Evolutionary conservation across 2,113 vertebrate genomes (phyloP).

Genomic region (Anolis sagrei): DNA sequence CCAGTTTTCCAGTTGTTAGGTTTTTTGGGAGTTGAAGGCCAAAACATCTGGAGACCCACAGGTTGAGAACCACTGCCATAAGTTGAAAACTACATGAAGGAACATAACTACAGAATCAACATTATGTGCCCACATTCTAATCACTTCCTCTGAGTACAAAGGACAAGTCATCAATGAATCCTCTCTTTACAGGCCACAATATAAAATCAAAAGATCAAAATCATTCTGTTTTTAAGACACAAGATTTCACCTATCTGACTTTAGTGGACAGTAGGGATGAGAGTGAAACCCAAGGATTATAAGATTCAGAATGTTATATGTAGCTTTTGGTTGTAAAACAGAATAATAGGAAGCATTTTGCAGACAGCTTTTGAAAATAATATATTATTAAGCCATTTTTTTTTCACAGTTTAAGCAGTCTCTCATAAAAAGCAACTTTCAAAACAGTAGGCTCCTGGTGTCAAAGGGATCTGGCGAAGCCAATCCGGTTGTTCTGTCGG

Average conservation of each 20-base stretch:
- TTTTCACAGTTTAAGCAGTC: not conserved
- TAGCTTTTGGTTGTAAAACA: not conserved
- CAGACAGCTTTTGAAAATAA: constrained; percentile 13
- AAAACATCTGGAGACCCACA: too few relatives aligned
- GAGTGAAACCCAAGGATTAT: not conserved
- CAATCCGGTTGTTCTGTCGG: constrained; percentile 90
- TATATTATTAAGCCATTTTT: not conserved
- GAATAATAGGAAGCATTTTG: not conserved
- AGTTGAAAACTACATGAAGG: too few relatives aligned
- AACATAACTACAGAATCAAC: not conserved
- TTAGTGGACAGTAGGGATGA: not conserved
- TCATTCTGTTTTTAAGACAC: not conserved
- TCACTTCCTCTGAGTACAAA: not conserved
- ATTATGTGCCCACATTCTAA: not conserved
- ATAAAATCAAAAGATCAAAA: not conserved
- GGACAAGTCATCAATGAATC: not conserved
- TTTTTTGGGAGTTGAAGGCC: too few relatives aligned
- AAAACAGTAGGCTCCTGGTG: accelerated
- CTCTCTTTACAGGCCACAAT: not conserved
- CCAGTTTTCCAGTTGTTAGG: too few relatives aligned
- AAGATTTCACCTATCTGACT: not conserved
- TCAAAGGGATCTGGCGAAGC: constrained; percentile 91
- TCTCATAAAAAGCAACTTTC: accelerated
- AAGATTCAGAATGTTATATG: not conserved
- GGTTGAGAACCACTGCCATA: too few relatives aligned